A percentile compares a stretch with the other conserved stretches of the same genome.
These are phyloP conservation scores for Myiopsitta monachus DNA, from an alignment of 2,113 vertebrate genomes.

Conservation along the genomic window DNA sequence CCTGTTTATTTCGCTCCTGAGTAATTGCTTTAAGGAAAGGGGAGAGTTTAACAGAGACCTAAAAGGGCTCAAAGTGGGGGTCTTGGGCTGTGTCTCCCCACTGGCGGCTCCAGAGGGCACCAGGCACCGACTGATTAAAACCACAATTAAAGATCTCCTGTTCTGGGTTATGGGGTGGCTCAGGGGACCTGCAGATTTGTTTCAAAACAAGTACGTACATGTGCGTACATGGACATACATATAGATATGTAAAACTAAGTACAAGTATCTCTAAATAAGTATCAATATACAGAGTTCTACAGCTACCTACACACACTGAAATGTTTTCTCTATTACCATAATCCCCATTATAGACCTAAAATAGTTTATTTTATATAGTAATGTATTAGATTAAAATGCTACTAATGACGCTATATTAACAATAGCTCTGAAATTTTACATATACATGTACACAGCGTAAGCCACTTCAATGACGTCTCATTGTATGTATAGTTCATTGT, in stretches of 20 bases:
- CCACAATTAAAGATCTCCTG: background rate
- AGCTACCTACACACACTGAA: fast-evolving
- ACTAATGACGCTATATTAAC: background rate
- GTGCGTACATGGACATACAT: no score
- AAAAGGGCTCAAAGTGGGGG: background rate
- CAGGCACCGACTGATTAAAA: background rate
- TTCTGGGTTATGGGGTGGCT: background rate
- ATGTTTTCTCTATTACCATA: no score
- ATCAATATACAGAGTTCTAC: no score
- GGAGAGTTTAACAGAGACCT: background rate
- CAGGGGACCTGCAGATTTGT: background rate
- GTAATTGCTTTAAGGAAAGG: background rate
- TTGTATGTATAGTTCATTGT: background rate
- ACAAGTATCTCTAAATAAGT: no score
- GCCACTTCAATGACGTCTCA: background rate
- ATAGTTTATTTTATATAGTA: background rate
- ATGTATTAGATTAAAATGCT: background rate
- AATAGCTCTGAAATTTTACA: background rate
- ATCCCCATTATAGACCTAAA: background rate
- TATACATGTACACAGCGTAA: fast-evolving
- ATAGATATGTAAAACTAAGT: background rate
- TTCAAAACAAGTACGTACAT: background rate
- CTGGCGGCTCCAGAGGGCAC: background rate
- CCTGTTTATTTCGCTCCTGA: background rate
- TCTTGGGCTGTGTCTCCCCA: background rate